Evolutionary conservation across 2,888 invertebrate genomes (phyloP), one percentile per base, ranked within the genome.

Genomic region (Tetragonula carbonaria): DNA sequence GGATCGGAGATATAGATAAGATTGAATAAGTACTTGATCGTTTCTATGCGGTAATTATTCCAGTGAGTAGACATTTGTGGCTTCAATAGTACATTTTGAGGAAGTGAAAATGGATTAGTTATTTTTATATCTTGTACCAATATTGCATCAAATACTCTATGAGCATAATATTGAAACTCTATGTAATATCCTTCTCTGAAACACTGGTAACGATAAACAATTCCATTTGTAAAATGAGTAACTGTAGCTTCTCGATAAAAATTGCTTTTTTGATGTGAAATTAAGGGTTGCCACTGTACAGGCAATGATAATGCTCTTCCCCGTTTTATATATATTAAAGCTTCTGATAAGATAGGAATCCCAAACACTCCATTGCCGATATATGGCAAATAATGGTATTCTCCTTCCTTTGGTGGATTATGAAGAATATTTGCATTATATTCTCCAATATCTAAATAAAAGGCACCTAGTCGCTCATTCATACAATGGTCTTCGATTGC

Each of bases 121-220:
- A 98, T 95, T 92, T 96, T 96, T 78, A 98, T 96, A 93, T 98
- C 97, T 94, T 98, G 98, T 57, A 98, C 96, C 90, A 98, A 96
- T 76, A 98, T 95, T 55, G 97, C 96, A 4, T 98, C 97, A 79
- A 97, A 96, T 13, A 96, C 96, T 90, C 98, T 96, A 93, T 98
- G 98, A 13, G 98, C 97, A 93, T 97, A 98, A 94, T 97, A 97
- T 86, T 96, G 96, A 91, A 96, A 96, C 2, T 96, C 95, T 6
- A 96, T 95, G 90, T 96, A 96, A 89, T 96, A 95, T 28, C 96
- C 96, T 82, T 96, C 95, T 87, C 95, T 95, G 85, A 96, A 96
- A 91, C 97, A 97, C 92, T 97, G 97, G 94, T 96, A 97, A 92
- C 96, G 96, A 82, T 94, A 91, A 38, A 96, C 96, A 87, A 97